A percentile compares a stretch with the other conserved stretches of the same genome.
These are phyloP conservation scores for Pseudomyrmex flavicornis DNA, from an alignment of 1,140 invertebrate genomes.

Conservation along the genomic window DNA sequence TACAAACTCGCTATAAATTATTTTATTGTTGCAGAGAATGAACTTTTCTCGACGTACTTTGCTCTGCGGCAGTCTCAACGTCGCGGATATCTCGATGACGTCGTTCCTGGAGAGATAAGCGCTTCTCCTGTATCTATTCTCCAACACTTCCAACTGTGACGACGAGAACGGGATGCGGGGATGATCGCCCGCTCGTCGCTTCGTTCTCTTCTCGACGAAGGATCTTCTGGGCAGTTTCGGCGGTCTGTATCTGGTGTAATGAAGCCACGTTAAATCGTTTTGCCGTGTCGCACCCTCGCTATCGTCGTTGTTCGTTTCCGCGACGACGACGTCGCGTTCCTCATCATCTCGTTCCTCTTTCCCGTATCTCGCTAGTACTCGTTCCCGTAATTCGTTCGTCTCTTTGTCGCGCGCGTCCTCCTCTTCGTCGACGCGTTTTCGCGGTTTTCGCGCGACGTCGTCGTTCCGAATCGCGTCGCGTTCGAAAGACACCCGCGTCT, in stretches of 20 bases:
- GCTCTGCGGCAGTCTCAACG: conserved; percentile 87
- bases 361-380: background rate
- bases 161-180: conserved; percentile 88
- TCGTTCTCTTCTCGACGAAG: conserved; percentile 75
- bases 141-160: conserved; percentile 86
- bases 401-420: too few species aligned
- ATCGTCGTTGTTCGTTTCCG: background rate
- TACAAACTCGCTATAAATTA: too few species aligned
- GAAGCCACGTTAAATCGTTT: conserved; percentile 87
- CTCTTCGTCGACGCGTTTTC: too few species aligned
- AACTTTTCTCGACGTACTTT: conserved; percentile 84
- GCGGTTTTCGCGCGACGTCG: background rate
- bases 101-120: conserved; percentile 88
- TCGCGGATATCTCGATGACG: conserved; percentile 86
- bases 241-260: conserved; percentile 91
- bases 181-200: conserved; percentile 86
- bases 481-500: background rate
- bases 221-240: conserved; percentile 90
- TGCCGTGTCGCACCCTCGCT: conserved; percentile 71
- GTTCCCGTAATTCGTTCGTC: background rate
- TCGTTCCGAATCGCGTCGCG: background rate
- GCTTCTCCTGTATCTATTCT: conserved; percentile 86
- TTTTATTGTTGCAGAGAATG: too few species aligned
- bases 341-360: background rate
- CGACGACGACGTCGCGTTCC: background rate